Base-by-base conservation (phyloP, 2,113 vertebrate species). In the Gulo gulo region DNA sequence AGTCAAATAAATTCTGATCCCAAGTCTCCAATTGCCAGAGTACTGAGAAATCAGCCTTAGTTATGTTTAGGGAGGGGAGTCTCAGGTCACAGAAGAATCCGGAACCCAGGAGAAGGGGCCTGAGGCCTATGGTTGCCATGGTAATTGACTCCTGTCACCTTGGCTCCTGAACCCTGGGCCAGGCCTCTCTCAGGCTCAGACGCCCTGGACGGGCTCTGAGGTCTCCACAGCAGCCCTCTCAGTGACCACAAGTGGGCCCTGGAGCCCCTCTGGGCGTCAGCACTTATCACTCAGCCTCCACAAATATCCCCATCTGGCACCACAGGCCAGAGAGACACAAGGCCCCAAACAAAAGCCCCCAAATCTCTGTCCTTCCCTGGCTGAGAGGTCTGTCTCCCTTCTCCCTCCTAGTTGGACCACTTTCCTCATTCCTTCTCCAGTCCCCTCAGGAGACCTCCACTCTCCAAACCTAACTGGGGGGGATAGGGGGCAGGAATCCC, bases 1-100 rank as follows among this genome's bases (percentile, higher is more conserved):
- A 96, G 91, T 97, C 95, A 93, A 97, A 97, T 97, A 98, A 97
- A 97, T 97, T 95, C 91, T 95, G 84, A 92, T 97, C 94, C 96
- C 94, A 97, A 94, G 92, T 69, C 94, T 95, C 96, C 93, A 81
- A 65, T 97, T 97, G 96, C 96, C 90, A 95, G 84, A 82, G 63
- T 88, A 81, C 91, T 95, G 93, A 98, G 85, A 97, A 97, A 97
- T 94, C 98, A 96, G 93, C 69, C 78, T 96, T 93, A n/a, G 71
- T 97, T 97, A 94, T 88, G 59, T 95, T 85, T 65, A 31, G 65
- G 55, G 29, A 59, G 15, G 78, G 47, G 31, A 92, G 61, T 91
- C 96, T 88, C 57, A 61, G 82, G 85, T 95, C 92, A 57, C 2
- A 67, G 69, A 90, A 94, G 95, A 87, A 94, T 88, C 81, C 16